Conservation (phyloP, 2,797 vertebrate species). For the Diglossa cyanea region DNA sequence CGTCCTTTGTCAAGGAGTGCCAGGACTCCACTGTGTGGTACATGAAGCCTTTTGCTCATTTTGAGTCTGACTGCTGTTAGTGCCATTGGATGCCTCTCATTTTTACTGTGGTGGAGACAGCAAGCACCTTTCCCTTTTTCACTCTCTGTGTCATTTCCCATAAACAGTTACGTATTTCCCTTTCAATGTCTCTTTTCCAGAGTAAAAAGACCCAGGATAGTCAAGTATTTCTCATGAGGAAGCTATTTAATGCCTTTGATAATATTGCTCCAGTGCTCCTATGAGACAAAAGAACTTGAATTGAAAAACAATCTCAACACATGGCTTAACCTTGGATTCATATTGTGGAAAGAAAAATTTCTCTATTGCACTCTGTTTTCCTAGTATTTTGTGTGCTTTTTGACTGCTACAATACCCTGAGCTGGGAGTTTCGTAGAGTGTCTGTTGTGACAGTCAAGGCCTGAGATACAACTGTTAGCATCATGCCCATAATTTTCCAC, state of each 20-base stretch:
- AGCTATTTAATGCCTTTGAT: background rate
- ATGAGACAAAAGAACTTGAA: background rate
- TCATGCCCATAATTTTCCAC: background rate
- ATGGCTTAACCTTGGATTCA: background rate
- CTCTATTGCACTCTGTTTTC: background rate
- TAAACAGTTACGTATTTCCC: background rate
- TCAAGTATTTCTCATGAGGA: background rate
- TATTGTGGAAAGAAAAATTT: background rate
- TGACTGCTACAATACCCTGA: background rate
- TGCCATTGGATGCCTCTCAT: background rate
- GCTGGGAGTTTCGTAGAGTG: background rate
- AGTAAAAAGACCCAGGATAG: background rate
- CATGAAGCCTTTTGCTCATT: background rate
- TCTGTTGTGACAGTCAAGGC: background rate
- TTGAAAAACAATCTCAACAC: background rate
- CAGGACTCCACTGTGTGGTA: background rate
- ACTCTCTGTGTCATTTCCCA: background rate
- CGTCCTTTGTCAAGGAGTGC: background rate
- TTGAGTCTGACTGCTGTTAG: background rate
- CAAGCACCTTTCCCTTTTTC: background rate
- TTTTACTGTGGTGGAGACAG: background rate
- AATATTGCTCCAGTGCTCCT: background rate
- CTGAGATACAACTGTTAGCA: background rate
- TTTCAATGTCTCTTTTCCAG: background rate
- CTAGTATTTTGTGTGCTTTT: background rate